Evolutionary conservation across 2,888 invertebrate genomes (phyloP).

Genomic region (Adelphocoris suturalis): DNA sequence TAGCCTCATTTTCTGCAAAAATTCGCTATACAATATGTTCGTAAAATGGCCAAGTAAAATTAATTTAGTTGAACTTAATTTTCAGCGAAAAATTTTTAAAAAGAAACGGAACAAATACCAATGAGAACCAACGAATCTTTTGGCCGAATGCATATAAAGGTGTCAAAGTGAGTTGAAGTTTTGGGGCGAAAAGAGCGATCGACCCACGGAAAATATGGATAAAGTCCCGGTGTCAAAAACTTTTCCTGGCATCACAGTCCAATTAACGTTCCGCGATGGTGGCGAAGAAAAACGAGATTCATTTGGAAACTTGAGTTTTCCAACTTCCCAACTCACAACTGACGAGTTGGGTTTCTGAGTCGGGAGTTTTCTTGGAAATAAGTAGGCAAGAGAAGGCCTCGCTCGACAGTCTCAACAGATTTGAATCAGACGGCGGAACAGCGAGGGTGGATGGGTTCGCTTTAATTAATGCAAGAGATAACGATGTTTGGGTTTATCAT

Average conservation of each 20-base stretch:
- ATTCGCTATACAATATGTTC: too few relatives aligned
- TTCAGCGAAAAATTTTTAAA: too few relatives aligned
- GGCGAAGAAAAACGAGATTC: not conserved
- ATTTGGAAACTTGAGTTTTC: slow-evolving; percentile 14
- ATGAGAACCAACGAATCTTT: too few relatives aligned
- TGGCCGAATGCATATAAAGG: too few relatives aligned
- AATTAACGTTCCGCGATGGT: not conserved
- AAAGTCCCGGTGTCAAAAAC: not conserved
- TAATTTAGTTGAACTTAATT: too few relatives aligned
- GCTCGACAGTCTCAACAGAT: not conserved
- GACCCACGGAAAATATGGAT: not conserved
- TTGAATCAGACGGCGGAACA: not conserved
- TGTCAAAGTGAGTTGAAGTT: not conserved
- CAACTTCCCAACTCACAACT: not conserved
- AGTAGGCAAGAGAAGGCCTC: not conserved
- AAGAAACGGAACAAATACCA: too few relatives aligned
- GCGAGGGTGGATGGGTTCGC: not conserved
- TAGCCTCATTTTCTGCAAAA: too few relatives aligned
- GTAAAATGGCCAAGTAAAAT: too few relatives aligned
- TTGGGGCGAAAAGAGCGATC: not conserved
- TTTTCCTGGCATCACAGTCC: not conserved
- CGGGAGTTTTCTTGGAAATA: not conserved
- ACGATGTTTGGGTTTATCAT: too few relatives aligned
- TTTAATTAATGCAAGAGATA: not conserved
- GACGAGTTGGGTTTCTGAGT: not conserved